These are phyloP conservation scores for Ophion obscuratus DNA, from an alignment of 2,888 invertebrate species.

Conservation along the genomic window DNA sequence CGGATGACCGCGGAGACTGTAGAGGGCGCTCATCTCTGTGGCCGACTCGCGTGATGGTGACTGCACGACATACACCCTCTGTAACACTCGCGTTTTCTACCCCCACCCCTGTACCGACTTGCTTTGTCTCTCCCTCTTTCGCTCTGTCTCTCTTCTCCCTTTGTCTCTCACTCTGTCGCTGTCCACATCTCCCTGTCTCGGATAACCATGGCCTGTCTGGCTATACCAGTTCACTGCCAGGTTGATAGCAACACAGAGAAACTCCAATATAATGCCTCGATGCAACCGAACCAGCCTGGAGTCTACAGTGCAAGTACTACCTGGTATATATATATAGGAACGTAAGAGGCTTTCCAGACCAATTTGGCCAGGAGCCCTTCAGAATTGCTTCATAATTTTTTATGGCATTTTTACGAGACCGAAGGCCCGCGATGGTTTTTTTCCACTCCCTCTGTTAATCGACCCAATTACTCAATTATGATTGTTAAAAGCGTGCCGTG, in stretches of 20 bases:
- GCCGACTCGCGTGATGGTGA: slow-evolving; percentile 51
- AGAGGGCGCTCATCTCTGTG: slow-evolving; percentile 73
- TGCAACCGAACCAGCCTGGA: slow-evolving; percentile 12
- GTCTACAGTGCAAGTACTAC: neutral
- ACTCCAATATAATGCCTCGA: slow-evolving; percentile 25
- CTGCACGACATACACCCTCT: slow-evolving; percentile 57
- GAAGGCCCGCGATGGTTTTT: too few relatives aligned
- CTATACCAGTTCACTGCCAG: slow-evolving; percentile 31
- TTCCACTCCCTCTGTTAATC: too few relatives aligned
- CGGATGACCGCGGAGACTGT: slow-evolving; percentile 78
- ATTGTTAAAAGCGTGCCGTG: too few relatives aligned
- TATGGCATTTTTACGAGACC: too few relatives aligned
- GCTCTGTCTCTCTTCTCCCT: slow-evolving; percentile 8
- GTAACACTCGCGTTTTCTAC: slow-evolving; percentile 51
- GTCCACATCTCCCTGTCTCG: slow-evolving; percentile 4
- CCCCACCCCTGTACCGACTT: slow-evolving; percentile 17
- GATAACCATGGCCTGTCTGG: slow-evolving; percentile 35
- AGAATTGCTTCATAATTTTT: slow-evolving; percentile 6
- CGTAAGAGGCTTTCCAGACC: slow-evolving; percentile 14
- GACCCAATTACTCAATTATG: too few relatives aligned
- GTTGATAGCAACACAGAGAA: slow-evolving; percentile 27
- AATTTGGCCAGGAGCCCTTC: neutral
- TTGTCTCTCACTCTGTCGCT: slow-evolving; percentile 23
- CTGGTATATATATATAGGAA: neutral
- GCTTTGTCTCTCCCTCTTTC: slow-evolving; percentile 25